These are phyloP conservation scores for Papilio helenus DNA, from an alignment of 1,140 invertebrate species.

Conservation along the genomic window DNA sequence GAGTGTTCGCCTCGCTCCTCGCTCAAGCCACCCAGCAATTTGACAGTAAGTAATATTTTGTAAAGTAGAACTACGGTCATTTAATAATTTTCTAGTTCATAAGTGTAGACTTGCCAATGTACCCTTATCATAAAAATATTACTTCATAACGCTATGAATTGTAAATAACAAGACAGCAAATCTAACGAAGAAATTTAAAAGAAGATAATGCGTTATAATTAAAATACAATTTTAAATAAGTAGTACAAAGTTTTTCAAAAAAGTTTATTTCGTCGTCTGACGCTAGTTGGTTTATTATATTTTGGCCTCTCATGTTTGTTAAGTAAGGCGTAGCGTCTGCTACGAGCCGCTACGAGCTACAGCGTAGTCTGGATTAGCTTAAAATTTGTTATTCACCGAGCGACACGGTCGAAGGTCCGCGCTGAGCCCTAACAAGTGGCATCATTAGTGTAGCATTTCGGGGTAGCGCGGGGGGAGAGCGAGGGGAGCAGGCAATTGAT, in stretches of 20 bases:
- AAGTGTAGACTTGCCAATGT: not conserved
- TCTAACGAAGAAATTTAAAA: not conserved
- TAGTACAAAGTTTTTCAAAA: not conserved
- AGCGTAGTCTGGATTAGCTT: constrained; percentile 58
- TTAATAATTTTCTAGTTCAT: not conserved
- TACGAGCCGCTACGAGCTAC: constrained; percentile 49
- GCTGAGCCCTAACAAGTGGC: constrained; percentile 79
- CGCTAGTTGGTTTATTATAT: constrained; percentile 48
- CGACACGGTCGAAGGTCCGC: constrained; percentile 77
- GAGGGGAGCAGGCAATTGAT: constrained; percentile 68
- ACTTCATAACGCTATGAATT: not conserved
- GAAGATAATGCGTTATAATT: not conserved
- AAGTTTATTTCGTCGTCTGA: constrained; percentile 7
- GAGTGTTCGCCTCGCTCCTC: constrained; percentile 85
- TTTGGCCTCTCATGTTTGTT: constrained; percentile 32
- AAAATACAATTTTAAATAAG: constrained; percentile 22
- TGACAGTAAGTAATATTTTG: constrained; percentile 74
- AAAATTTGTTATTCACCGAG: constrained; percentile 79
- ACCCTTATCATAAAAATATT: not conserved
- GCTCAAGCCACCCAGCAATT: constrained; percentile 86
- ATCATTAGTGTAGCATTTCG: constrained; percentile 74
- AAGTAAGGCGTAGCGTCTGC: constrained; percentile 26
- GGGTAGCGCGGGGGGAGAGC: constrained; percentile 44
- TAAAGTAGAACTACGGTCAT: not conserved
- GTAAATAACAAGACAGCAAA: not conserved